Conservation (phyloP, 2,113 vertebrate genomes). For the Lepus americanus region DNA sequence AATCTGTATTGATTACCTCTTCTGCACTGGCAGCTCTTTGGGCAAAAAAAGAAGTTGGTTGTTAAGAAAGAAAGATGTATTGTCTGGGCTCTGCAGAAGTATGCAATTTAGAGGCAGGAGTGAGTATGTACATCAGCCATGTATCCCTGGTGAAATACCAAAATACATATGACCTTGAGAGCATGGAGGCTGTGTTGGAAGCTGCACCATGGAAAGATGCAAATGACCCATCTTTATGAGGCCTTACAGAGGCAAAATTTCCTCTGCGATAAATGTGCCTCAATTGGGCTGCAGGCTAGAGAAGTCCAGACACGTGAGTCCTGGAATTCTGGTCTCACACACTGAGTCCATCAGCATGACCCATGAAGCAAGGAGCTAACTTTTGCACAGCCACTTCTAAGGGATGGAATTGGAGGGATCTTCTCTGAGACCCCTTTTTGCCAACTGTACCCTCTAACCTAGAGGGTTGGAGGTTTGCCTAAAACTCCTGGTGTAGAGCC, state of each 20-base stretch:
- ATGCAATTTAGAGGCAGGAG: not conserved
- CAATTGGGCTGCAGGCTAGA: not conserved
- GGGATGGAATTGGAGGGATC: not conserved
- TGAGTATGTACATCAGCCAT: not conserved
- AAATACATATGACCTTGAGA: not conserved
- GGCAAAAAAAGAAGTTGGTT: slow-evolving; percentile 13
- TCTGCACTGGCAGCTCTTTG: slow-evolving; percentile 39
- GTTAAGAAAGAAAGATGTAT: slow-evolving; percentile 1
- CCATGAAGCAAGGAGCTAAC: not conserved
- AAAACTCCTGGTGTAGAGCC: not conserved
- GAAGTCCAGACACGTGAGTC: not conserved
- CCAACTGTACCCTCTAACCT: not conserved
- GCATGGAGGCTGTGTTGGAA: not conserved
- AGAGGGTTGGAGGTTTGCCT: not conserved
- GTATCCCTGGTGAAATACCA: not conserved
- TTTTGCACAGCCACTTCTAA: not conserved
- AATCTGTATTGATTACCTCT: slow-evolving; percentile 60
- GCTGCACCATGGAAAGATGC: not conserved
- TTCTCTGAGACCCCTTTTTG: not conserved
- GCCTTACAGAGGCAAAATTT: not conserved
- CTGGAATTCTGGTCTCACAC: not conserved
- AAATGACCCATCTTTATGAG: not conserved
- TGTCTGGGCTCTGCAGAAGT: not conserved
- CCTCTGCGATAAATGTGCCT: not conserved
- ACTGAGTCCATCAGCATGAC: not conserved